Evolutionary conservation across 1,140 invertebrate genomes (phyloP), one percentile per base, ranked within the genome.

Genomic region (Carcinoscorpius rotundicauda): DNA sequence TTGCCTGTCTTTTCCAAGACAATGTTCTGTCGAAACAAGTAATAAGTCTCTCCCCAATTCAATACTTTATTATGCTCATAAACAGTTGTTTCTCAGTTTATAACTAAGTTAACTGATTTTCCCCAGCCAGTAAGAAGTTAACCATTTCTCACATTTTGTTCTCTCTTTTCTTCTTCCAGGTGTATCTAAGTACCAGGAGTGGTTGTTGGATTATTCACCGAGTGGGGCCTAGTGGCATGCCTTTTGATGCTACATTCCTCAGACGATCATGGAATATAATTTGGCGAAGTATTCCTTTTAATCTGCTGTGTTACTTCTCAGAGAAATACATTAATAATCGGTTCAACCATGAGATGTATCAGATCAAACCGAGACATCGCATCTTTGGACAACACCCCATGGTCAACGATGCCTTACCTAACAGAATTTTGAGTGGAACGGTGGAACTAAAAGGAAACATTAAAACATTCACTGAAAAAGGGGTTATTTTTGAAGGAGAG

Each of bases 381-480:
- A 60, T 77, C n/a, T 74, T 74, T 51, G 69, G 72, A 8, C 79
- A 81, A 56, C 81, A 83, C 71, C 77, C 80, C 3, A 81, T 78
- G 29, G 78, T 83, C 8, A 82, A 82, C 69, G 81, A 82, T 68
- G 76, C 80, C 11, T 69, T 83, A 4, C 77, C 81, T 3, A 78
- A 80, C 66, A 74, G 79, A n/a, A 74, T 82, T 29, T 73, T 79
- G 61, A 76, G 70, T 52, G 81, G 81, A 6, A 69, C 73, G 6
- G 74, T 82, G 49, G 72, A 71, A 6, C 69, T 80, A 52, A 77
- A 78, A 68, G 72, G 74, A 49, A 75, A 79, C 63, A 74, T 78
- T 4, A 69, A 74, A 49, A 55, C 64, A 51, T 75, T 79, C 61
- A 71, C 69, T 5, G 71, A 72, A 66, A 70, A 75, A 49, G 71